phyloP scores from a whole-genome alignment of 1,140 invertebrate genomes.

The Euura saliciscinereae region DNA sequence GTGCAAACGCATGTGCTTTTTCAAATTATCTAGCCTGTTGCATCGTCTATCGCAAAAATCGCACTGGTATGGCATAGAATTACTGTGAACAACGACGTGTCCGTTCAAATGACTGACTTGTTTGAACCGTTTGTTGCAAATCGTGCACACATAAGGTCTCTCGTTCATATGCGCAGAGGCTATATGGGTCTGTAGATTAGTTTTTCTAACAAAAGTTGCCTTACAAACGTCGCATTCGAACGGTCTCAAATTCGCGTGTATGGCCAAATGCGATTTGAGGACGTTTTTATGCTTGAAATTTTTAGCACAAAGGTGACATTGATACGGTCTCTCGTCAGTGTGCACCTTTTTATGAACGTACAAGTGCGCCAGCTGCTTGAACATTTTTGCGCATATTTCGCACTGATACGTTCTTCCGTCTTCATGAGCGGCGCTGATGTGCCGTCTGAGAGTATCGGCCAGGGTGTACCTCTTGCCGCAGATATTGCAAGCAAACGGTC shows the following conservation, averaged over 20 bases:
- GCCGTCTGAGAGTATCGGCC: conserved; percentile 42
- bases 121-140: conserved; percentile 59
- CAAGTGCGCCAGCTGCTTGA: conserved; percentile 60
- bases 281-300: conserved; percentile 56
- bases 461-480: conserved; percentile 56
- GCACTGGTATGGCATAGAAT: conserved; percentile 48
- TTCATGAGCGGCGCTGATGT: conserved; percentile 44
- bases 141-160: conserved; percentile 57
- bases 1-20: conserved; percentile 48
- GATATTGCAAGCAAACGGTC: conserved; percentile 55
- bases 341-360: conserved; percentile 66
- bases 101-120: conserved; percentile 49
- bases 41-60: conserved; percentile 45
- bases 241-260: conserved; percentile 47
- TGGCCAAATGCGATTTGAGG: conserved; percentile 44
- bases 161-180: conserved; percentile 55
- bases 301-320: conserved; percentile 64
- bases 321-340: conserved; percentile 74
- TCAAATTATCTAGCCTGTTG: conserved; percentile 47
- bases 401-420: conserved; percentile 36
- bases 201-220: conserved; percentile 47
- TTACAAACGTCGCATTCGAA: conserved; percentile 51
- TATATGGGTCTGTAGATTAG: conserved; percentile 48
- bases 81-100: conserved; percentile 48
- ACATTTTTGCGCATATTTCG: conserved; percentile 52